Percentiles rank a stretch among this genome's conserved stretches.
Conservation (phyloP, 2,888 invertebrate species). For the Odontomyia ornata region DNA sequence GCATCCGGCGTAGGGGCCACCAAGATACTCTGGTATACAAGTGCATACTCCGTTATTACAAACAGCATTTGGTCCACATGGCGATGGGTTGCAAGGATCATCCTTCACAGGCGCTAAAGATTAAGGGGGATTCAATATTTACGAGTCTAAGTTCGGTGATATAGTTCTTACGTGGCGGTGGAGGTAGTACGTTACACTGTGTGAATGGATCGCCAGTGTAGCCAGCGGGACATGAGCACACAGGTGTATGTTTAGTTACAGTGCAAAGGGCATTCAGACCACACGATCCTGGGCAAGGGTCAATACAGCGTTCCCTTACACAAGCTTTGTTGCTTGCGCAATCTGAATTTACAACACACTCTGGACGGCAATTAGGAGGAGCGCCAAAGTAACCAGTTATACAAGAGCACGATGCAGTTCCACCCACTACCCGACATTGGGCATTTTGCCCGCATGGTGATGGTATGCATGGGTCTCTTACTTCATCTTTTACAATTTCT, state of each 20-base stretch:
- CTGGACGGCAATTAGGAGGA: slow-evolving; percentile 81
- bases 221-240: slow-evolving; percentile 68
- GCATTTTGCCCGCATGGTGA: slow-evolving; percentile 73
- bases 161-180: slow-evolving; percentile 54
- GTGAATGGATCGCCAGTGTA: slow-evolving; percentile 72
- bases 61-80: slow-evolving; percentile 72
- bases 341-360: slow-evolving; percentile 77
- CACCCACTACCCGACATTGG: slow-evolving; percentile 68
- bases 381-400: slow-evolving; percentile 73
- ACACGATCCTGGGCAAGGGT: slow-evolving; percentile 82
- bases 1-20: slow-evolving; percentile 76
- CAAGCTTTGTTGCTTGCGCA: slow-evolving; percentile 79
- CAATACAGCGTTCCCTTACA: slow-evolving; percentile 77
- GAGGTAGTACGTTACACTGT: slow-evolving; percentile 64
- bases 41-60: slow-evolving; percentile 72
- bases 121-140: slow-evolving; percentile 9
- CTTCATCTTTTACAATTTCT: slow-evolving; percentile 57
- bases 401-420: slow-evolving; percentile 75
- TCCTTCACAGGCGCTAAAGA: slow-evolving; percentile 56
- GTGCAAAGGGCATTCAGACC: slow-evolving; percentile 77
- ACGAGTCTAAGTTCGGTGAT: not conserved
- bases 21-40: slow-evolving; percentile 72
- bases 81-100: slow-evolving; percentile 72
- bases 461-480: slow-evolving; percentile 68
- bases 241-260: slow-evolving; percentile 79